phyloP scores from a whole-genome alignment of 2,113 vertebrate genomes.

The Sphyrna mokarran region DNA sequence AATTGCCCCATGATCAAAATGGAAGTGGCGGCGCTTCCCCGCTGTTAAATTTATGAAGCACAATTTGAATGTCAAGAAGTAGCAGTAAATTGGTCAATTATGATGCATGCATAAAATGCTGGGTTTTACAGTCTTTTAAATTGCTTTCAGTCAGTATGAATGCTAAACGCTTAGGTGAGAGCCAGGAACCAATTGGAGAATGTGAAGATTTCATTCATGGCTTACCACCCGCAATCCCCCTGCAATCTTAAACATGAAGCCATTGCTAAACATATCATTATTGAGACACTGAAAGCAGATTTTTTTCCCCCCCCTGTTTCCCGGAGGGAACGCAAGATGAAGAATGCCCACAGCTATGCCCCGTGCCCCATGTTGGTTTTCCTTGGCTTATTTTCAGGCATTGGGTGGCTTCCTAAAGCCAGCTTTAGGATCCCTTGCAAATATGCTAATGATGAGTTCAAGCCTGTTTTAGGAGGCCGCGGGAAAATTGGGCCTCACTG shows the following conservation, averaged over 20 bases:
- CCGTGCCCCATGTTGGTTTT: background rate
- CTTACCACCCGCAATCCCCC: background rate
- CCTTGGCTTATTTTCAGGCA: background rate
- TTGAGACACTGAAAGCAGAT: background rate
- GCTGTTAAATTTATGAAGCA: background rate
- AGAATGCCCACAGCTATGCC: background rate
- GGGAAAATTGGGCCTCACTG: background rate
- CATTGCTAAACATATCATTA: background rate
- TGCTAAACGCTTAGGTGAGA: background rate
- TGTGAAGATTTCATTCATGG: background rate
- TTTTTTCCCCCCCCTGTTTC: background rate
- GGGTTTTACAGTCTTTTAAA: constrained; percentile 10
- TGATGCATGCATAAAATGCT: constrained; percentile 4
- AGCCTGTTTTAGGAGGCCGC: background rate
- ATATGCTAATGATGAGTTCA: background rate
- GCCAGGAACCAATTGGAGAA: no score
- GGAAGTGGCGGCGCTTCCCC: no score
- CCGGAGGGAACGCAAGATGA: background rate
- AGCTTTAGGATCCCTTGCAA: background rate
- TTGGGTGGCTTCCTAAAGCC: background rate
- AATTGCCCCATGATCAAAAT: background rate
- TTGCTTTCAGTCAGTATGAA: background rate
- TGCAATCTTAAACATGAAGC: background rate
- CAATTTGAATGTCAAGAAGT: background rate
- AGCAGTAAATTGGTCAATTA: background rate